A percentile compares a stretch with the other conserved stretches of the same genome.
phyloP scores from a whole-genome alignment of 2,113 vertebrate species.

The Amphiprion ocellaris region DNA sequence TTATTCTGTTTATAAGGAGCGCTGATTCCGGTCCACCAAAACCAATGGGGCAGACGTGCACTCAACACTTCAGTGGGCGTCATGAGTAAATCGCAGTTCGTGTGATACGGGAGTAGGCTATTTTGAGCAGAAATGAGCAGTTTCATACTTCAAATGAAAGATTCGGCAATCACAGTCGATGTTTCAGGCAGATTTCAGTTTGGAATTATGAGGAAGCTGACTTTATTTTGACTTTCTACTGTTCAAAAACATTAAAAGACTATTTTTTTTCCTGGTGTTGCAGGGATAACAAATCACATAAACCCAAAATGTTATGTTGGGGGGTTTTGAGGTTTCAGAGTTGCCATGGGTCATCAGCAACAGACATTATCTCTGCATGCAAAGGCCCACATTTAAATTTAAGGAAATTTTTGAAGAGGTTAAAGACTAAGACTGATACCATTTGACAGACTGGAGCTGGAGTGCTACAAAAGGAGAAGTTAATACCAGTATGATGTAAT shows the following conservation, averaged over 20 bases:
- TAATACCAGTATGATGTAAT: too few species aligned
- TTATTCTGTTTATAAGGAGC: conserved; percentile 50
- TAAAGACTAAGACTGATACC: too few species aligned
- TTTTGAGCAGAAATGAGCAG: neutral
- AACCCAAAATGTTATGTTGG: too few species aligned
- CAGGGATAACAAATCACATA: too few species aligned
- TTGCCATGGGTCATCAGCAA: too few species aligned
- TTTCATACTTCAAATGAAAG: neutral
- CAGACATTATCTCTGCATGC: too few species aligned
- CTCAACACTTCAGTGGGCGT: conserved; percentile 21
- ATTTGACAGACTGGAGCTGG: too few species aligned
- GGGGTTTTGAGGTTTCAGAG: too few species aligned
- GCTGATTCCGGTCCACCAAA: conserved; percentile 35
- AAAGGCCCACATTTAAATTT: too few species aligned
- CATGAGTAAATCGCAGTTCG: conserved; percentile 1
- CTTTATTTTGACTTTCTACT: neutral
- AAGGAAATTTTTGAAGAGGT: too few species aligned
- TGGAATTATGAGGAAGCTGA: neutral
- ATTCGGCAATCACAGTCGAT: neutral
- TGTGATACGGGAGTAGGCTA: neutral
- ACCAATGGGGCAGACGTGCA: conserved; percentile 4
- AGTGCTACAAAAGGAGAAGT: too few species aligned
- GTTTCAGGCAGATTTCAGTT: neutral
- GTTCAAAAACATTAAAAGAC: neutral
- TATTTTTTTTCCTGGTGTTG: too few species aligned